Evolutionary conservation across 2,797 vertebrate species (phyloP).

Genomic region (Rhinophrynus dorsalis): DNA sequence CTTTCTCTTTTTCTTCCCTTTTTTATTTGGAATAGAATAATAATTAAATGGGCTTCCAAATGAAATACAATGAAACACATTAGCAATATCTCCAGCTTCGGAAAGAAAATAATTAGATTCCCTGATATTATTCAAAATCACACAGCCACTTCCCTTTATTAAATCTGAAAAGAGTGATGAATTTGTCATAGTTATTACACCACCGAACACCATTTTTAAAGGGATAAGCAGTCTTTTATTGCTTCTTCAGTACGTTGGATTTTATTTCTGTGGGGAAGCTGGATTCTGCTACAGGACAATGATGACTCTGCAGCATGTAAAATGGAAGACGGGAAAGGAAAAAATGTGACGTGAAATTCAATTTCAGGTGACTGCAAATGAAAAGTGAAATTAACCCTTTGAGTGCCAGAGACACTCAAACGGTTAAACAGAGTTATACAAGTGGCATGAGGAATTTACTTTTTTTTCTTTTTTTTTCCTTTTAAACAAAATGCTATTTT

Average conservation of each 20-base stretch:
- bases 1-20: neutral
- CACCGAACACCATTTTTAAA: conserved; percentile 52
- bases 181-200: conserved; percentile 54
- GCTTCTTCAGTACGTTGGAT: conserved; percentile 15
- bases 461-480: no score
- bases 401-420: neutral
- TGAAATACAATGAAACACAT: conserved; percentile 51
- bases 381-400: neutral
- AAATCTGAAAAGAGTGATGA: conserved; percentile 42
- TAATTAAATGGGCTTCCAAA: conserved; percentile 60
- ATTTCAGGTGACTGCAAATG: neutral
- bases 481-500: no score
- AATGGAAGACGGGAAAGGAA: neutral
- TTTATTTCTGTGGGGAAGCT: neutral
- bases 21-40: conserved; percentile 50
- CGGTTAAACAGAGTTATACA: neutral
- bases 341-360: neutral
- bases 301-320: neutral
- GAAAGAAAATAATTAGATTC: conserved; percentile 61
- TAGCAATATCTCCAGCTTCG: conserved; percentile 52
- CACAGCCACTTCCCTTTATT: conserved; percentile 47
- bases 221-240: conserved; percentile 40
- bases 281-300: neutral
- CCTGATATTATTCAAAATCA: conserved; percentile 55
- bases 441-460: neutral